Evolutionary conservation across 2,888 invertebrate species (phyloP).

Genomic region (Rotaria macrura): DNA sequence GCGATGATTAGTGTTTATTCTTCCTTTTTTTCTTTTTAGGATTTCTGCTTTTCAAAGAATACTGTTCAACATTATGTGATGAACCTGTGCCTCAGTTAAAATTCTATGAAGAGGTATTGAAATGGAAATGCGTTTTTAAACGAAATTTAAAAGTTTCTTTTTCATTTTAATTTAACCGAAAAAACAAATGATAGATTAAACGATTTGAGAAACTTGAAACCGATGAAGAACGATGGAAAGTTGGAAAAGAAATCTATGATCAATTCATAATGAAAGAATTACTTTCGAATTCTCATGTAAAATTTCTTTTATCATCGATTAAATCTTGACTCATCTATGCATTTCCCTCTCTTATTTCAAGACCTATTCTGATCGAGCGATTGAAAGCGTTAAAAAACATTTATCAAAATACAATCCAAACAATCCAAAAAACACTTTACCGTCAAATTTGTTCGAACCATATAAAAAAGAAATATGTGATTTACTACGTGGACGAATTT

Average conservation of each 20-base stretch:
- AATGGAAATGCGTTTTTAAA: neutral
- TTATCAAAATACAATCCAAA: slow-evolving; percentile 80
- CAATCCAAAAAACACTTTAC: slow-evolving; percentile 54
- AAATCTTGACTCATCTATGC: slow-evolving; percentile 8
- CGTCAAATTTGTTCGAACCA: slow-evolving; percentile 93
- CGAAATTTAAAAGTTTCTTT: no score
- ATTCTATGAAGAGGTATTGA: slow-evolving; percentile 92
- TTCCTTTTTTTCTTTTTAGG: slow-evolving; percentile 57
- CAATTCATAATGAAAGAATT: slow-evolving; percentile 99
- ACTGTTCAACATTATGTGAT: slow-evolving; percentile 87
- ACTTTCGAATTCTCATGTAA: slow-evolving; percentile 92
- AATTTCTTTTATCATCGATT: no score
- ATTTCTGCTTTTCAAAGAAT: slow-evolving; percentile 97
- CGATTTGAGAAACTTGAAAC: slow-evolving; percentile 95
- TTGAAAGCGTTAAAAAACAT: slow-evolving; percentile 92
- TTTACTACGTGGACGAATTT: slow-evolving; percentile 86
- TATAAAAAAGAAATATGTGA: slow-evolving; percentile 99
- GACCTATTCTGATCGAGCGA: slow-evolving; percentile 95
- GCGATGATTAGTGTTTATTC: no score
- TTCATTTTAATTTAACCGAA: no score
- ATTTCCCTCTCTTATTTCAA: slow-evolving; percentile 51
- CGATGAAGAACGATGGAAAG: slow-evolving; percentile 82
- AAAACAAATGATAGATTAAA: slow-evolving; percentile 65
- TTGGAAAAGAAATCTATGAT: slow-evolving; percentile 93
- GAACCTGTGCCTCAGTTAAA: slow-evolving; percentile 92